A percentile compares a stretch with the other conserved stretches of the same genome.
phyloP scores from a whole-genome alignment of 1,140 invertebrate species.

The Heliconius congener region DNA sequence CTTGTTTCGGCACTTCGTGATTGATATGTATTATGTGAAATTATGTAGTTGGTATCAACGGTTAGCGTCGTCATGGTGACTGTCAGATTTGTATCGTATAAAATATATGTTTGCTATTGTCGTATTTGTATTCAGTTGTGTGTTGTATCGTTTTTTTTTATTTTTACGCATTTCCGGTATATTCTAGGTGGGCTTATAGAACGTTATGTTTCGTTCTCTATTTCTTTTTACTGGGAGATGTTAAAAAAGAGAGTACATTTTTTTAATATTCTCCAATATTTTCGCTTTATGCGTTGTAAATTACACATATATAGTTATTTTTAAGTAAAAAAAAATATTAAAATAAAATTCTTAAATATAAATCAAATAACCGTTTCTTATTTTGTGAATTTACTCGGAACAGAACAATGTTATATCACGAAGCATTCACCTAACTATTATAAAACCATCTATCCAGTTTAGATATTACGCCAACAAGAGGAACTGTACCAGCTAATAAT shows the following conservation, averaged over 20 bases:
- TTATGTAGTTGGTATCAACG: neutral
- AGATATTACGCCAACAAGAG: conserved; percentile 9
- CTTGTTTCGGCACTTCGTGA: conserved; percentile 9
- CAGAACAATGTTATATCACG: neutral
- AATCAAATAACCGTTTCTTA: no score
- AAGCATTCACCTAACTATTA: conserved; percentile 1
- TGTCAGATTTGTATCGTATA: neutral
- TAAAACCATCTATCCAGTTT: conserved; percentile 8
- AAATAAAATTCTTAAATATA: no score
- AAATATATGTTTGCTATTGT: neutral
- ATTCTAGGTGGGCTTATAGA: neutral
- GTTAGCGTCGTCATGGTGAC: neutral
- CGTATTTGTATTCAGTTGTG: neutral
- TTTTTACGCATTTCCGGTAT: neutral
- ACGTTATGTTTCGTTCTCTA: no score
- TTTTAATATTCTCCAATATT: no score
- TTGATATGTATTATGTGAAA: neutral
- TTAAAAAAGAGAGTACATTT: no score
- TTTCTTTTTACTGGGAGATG: no score
- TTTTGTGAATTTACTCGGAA: neutral
- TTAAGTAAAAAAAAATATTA: no score
- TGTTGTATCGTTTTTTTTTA: neutral
- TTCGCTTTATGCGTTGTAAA: no score
- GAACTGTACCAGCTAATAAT: conserved; percentile 25
- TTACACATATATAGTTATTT: no score